These are phyloP conservation scores for Tragelaphus oryx DNA, from an alignment of 2,797 vertebrate species.

Conservation along the genomic window DNA sequence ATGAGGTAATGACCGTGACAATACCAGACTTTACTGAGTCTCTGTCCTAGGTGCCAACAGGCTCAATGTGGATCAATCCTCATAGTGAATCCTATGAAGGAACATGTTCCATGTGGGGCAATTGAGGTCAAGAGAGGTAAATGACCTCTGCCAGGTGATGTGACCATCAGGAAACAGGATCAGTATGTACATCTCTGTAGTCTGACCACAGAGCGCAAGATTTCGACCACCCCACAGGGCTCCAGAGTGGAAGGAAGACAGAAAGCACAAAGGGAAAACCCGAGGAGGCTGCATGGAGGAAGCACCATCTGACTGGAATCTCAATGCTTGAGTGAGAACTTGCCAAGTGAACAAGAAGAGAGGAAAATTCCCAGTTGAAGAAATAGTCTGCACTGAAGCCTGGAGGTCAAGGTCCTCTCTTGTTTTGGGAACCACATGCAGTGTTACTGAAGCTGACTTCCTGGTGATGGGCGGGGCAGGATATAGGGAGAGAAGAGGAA, in stretches of 20 bases:
- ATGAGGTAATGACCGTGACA: rapidly evolving
- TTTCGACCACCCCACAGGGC: not conserved
- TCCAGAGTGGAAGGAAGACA: rapidly evolving
- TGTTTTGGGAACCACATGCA: conserved; percentile 27
- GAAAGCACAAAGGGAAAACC: not conserved
- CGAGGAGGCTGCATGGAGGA: not conserved
- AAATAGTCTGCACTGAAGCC: not conserved
- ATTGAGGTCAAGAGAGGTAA: not conserved
- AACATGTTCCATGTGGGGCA: not conserved
- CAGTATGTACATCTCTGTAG: rapidly evolving
- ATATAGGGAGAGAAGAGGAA: conserved; percentile 28
- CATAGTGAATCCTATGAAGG: not conserved
- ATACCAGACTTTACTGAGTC: not conserved
- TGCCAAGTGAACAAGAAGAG: not conserved
- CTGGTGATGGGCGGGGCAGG: not conserved
- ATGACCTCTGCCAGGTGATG: not conserved
- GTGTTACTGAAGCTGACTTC: conserved; percentile 41
- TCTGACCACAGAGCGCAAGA: not conserved
- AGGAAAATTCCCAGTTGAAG: not conserved
- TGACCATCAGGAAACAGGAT: not conserved
- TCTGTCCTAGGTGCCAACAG: too few relatives aligned
- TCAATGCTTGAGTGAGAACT: not conserved
- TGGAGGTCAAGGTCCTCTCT: not conserved
- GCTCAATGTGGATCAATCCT: too few relatives aligned
- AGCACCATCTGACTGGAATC: not conserved